phyloP scores from a whole-genome alignment of 1,140 invertebrate species.

The Cepaea nemoralis region DNA sequence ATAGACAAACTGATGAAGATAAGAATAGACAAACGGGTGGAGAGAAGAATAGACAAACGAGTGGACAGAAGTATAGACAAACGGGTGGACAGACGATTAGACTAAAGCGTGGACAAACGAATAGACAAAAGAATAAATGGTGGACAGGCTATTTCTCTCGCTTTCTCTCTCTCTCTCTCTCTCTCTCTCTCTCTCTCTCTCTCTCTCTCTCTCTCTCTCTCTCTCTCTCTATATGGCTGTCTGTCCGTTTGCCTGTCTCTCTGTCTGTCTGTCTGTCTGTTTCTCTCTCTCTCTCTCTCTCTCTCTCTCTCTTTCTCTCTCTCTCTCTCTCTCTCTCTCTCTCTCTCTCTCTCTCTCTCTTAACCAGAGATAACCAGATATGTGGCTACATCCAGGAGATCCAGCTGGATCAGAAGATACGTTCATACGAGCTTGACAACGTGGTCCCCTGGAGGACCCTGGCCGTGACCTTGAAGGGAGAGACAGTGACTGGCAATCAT shows the following conservation, averaged over 20 bases:
- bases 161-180: too few species aligned
- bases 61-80: background rate
- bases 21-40: background rate
- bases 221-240: too few species aligned
- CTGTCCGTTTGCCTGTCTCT: too few species aligned
- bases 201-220: too few species aligned
- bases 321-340: too few species aligned
- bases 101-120: background rate
- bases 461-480: background rate
- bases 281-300: too few species aligned
- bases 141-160: background rate
- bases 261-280: too few species aligned
- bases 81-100: background rate
- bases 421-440: constrained; percentile 8
- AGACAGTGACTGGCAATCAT: too few species aligned
- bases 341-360: background rate
- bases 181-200: too few species aligned
- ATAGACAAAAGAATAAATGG: background rate
- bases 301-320: too few species aligned
- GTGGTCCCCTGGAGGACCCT: background rate
- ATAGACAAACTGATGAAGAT: background rate
- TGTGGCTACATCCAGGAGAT: constrained; percentile 18
- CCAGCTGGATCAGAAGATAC: background rate
- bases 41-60: background rate
- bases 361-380: too few species aligned